phyloP scores from a whole-genome alignment of 2,113 vertebrate genomes.

The Salminus brasiliensis region DNA sequence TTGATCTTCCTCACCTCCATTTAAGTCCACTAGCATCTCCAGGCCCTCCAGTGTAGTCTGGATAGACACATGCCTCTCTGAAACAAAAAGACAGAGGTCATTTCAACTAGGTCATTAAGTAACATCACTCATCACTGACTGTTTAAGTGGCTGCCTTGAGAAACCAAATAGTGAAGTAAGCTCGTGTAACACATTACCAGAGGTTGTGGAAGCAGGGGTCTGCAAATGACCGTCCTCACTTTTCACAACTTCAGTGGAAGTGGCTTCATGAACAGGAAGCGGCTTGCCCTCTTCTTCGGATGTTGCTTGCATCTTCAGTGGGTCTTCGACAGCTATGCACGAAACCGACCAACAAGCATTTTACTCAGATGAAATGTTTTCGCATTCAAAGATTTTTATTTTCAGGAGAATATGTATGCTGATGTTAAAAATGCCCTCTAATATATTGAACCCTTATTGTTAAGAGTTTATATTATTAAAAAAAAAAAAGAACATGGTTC shows the following conservation, averaged over 20 bases:
- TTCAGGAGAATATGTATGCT: too few relatives aligned
- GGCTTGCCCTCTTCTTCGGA: conserved; percentile 1
- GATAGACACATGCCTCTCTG: conserved; percentile 93
- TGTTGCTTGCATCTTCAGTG: neutral
- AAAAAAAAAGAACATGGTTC: too few relatives aligned
- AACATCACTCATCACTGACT: neutral
- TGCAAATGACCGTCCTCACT: conserved; percentile 23
- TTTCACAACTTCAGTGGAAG: conserved; percentile 22
- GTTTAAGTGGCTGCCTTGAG: neutral
- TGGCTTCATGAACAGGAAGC: neutral
- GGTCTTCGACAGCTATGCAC: neutral
- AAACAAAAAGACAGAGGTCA: conserved; percentile 54
- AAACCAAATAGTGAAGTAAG: neutral
- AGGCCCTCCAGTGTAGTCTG: conserved; percentile 86
- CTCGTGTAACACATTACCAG: conserved; percentile 17
- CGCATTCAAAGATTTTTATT: too few relatives aligned
- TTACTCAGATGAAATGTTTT: too few relatives aligned
- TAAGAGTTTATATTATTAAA: too few relatives aligned
- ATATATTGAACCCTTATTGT: too few relatives aligned
- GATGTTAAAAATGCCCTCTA: too few relatives aligned
- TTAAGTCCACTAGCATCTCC: conserved; percentile 83
- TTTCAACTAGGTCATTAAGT: neutral
- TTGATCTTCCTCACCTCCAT: conserved; percentile 74
- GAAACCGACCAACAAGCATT: neutral
- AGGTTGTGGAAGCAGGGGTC: conserved; percentile 19